A percentile compares a stretch with the other conserved stretches of the same genome.
Evolutionary conservation across 2,888 invertebrate genomes (phyloP).

Genomic region (Netelia virgata): DNA sequence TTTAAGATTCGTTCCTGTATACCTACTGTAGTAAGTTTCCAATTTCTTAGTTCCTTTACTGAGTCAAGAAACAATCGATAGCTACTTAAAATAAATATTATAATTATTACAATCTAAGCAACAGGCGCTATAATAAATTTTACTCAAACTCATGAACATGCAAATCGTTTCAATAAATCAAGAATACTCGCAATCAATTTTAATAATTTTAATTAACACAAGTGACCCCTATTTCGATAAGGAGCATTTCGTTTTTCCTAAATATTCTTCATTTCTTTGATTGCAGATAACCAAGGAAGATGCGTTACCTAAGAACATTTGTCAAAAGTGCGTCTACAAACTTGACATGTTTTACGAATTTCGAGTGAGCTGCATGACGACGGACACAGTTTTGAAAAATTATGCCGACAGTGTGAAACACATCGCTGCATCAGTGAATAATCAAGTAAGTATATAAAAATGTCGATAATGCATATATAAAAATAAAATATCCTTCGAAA

Average conservation of each 20-base stretch:
- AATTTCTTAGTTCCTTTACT: slow-evolving; percentile 7
- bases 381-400: slow-evolving; percentile 89
- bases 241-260: neutral
- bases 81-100: neutral
- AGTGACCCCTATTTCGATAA: neutral
- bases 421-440: slow-evolving; percentile 89
- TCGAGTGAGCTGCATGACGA: slow-evolving; percentile 89
- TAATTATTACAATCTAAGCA: neutral
- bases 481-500: neutral
- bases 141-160: too few species aligned
- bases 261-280: slow-evolving; percentile 41
- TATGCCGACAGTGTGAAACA: slow-evolving; percentile 90
- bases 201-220: neutral
- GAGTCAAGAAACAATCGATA: neutral
- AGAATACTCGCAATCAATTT: too few species aligned
- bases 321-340: slow-evolving; percentile 89
- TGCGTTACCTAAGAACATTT: slow-evolving; percentile 90
- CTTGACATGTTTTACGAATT: slow-evolving; percentile 90
- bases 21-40: slow-evolving; percentile 88
- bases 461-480: neutral
- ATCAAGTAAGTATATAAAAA: slow-evolving; percentile 86
- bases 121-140: neutral
- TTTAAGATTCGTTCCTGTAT: slow-evolving; percentile 90
- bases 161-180: too few species aligned
- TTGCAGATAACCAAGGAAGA: slow-evolving; percentile 90